Base-by-base conservation (phyloP, 2,113 vertebrate species). In the Hippocampus guttulatus region DNA sequence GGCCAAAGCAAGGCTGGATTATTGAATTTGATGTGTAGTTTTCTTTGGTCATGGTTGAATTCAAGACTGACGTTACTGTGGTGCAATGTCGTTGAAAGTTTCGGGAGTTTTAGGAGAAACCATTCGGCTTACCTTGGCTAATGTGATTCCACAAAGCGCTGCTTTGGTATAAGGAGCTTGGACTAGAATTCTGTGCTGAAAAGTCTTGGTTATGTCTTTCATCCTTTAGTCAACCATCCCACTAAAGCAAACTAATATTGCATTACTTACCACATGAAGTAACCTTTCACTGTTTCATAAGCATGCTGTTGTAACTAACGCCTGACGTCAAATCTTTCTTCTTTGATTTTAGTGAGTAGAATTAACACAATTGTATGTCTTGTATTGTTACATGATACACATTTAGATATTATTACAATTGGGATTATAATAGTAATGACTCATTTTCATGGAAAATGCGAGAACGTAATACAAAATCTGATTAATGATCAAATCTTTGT, bases 221-320 rank as follows among this genome's bases (percentile, higher is more conserved):
- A 84, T 89, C 81, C 79, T 77, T 81, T 65, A 81, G 78, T 80
- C 84, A 90, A 84, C 76, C 73, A 78, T 84, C 57, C 73, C 81
- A 79, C 88, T 88, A 16, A 65, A 65, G 27, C 41, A 81, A 85
- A 92, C 91, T 93, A 91, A 93, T 92, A 80, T 84, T 84, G 82
- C 89, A 85, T 85, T 83, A 88, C 88, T 92, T 85, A 89, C 79
- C 72, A 78, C 80, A 85, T 89, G 57, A 87, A 88, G 71, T 85
- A 89, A 87, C 84, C 64, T 84, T 69, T 89, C 92, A 91, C 87
- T 76, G 66, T 85, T 87, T 90, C 88, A 88, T 89, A 68, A 87
- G 92, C 92, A 93, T 92, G 92, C 69, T 87, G 47, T 81, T 80
- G 71, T 83, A 73, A 92, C 92, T 93, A 92, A 93, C 87, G 70